A percentile compares a stretch with the other conserved stretches of the same genome.
These are phyloP conservation scores for Glandiceps talaboti DNA, from an alignment of 53 echinoderm and acorn worm species.

Conservation along the genomic window DNA sequence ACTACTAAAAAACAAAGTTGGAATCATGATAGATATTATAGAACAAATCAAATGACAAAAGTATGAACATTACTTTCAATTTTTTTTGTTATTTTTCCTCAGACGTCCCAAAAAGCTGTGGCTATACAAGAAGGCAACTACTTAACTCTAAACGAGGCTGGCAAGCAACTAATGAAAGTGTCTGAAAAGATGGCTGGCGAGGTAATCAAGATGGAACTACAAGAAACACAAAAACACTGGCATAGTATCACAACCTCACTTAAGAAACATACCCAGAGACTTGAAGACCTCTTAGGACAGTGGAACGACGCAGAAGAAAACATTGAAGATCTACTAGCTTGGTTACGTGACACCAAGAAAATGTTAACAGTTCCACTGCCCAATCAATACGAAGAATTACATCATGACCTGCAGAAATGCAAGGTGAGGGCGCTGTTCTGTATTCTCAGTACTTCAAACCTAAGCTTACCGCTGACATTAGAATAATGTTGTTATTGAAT, in stretches of 20 bases:
- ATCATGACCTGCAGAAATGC: slow-evolving; percentile 56
- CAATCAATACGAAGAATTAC: slow-evolving; percentile 58
- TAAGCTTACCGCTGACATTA: no score
- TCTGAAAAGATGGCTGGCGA: slow-evolving; percentile 57
- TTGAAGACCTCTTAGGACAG: slow-evolving; percentile 44
- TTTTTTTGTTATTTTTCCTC: slow-evolving; percentile 1
- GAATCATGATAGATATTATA: no score
- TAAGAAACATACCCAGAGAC: slow-evolving; percentile 31
- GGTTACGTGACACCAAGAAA: slow-evolving; percentile 52
- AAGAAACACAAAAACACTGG: slow-evolving; percentile 72
- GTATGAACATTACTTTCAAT: no score
- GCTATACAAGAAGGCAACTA: slow-evolving; percentile 69
- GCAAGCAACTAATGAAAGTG: slow-evolving; percentile 65
- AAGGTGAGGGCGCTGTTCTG: slow-evolving; percentile 35
- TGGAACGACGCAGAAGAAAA: slow-evolving; percentile 64
- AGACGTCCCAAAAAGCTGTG: slow-evolving; percentile 64
- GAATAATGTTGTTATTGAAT: no score
- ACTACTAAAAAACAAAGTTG: no score
- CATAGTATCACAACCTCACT: slow-evolving; percentile 59
- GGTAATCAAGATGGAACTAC: slow-evolving; percentile 50
- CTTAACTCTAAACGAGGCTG: slow-evolving; percentile 66
- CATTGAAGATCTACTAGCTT: slow-evolving; percentile 55
- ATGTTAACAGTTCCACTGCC: slow-evolving; percentile 41
- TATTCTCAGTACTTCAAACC: no score
- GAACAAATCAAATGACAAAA: no score